Evolutionary conservation across 2,797 vertebrate genomes (phyloP).

Genomic region (Myotis myotis): DNA sequence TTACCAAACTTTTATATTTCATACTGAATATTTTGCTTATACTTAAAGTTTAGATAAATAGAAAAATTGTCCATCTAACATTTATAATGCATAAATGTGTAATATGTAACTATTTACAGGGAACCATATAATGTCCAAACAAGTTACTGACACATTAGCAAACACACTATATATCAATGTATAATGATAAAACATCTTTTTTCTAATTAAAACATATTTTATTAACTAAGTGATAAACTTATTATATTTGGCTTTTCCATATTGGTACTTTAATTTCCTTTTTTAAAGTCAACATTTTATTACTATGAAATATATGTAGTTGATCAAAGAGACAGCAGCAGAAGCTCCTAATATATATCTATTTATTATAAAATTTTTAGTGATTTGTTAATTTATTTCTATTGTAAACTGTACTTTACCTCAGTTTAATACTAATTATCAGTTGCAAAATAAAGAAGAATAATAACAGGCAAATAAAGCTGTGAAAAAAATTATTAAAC

Average conservation of each 20-base stretch:
- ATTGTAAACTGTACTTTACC: slow-evolving; percentile 28
- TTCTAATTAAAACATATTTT: slow-evolving; percentile 43
- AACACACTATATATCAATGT: not conserved
- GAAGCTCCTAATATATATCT: slow-evolving; percentile 19
- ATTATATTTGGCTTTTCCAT: slow-evolving; percentile 40
- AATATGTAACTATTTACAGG: not conserved
- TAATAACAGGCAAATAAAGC: slow-evolving; percentile 60
- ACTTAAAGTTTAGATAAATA: slow-evolving; percentile 27
- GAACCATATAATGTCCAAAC: not conserved
- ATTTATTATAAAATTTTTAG: slow-evolving; percentile 49
- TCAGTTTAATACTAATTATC: slow-evolving; percentile 16
- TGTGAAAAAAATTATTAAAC: slow-evolving; percentile 62
- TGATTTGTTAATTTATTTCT: slow-evolving; percentile 12
- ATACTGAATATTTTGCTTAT: slow-evolving; percentile 17
- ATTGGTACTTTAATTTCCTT: not conserved
- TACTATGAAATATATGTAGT: slow-evolving; percentile 2
- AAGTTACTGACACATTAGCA: not conserved
- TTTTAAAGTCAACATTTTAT: slow-evolving; percentile 21
- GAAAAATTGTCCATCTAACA: not conserved
- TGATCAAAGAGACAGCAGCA: not conserved
- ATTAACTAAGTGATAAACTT: slow-evolving; percentile 40
- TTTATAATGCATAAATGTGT: not conserved
- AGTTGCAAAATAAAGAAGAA: slow-evolving; percentile 62
- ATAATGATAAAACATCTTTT: not conserved
- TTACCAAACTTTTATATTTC: slow-evolving; percentile 12